Base-by-base conservation (phyloP, 2,888 invertebrate genomes). In the Nebria brevicollis region DNA sequence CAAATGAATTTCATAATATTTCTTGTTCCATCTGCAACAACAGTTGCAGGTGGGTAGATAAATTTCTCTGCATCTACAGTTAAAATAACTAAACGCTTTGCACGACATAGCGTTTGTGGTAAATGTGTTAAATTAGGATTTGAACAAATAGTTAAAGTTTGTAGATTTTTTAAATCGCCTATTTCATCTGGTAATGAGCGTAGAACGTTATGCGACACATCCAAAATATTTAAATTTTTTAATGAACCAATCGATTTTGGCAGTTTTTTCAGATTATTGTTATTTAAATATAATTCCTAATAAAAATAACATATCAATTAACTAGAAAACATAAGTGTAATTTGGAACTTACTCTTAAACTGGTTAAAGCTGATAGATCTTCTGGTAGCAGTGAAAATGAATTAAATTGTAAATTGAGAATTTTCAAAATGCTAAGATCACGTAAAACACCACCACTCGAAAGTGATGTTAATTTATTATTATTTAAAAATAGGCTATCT, bases 271-370 rank as follows among this genome's bases (percentile, higher is more conserved):
- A 96, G 88, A 83, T 91, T 90, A 91, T 96, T 96, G 86, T 93
- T 91, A 86, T 94, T 94, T 83, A 95, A 85, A 89, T 95, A 93
- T 82, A 96, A 89, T 87, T 95, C 95, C 94, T 94, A 86, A 4
- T 89, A 87, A 84, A 83, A 81, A 77, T 74, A 75, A 20, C 1
- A 20, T 20, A 20, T 20, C n/a, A 74, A 13, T 54, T 72, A 76
- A 81, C 85, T 84, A 80, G 82, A 7, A 10, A 4, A 70, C 6
- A 25, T 1, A 70, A 2, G 25, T 20, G 6, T 20, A 74, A 72
- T 64, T 66, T 43, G 41, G 15, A 72, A 84, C 86, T 87, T 89
- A 94, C 94, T 90, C 92, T 92, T 84, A 96, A 90, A 85, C 93
- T 94, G 83, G 90, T 90, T 85, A 96, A 90, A 88, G 90, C 91